Evolutionary conservation across 1,140 invertebrate species (phyloP).

Genomic region (Galleria mellonella): DNA sequence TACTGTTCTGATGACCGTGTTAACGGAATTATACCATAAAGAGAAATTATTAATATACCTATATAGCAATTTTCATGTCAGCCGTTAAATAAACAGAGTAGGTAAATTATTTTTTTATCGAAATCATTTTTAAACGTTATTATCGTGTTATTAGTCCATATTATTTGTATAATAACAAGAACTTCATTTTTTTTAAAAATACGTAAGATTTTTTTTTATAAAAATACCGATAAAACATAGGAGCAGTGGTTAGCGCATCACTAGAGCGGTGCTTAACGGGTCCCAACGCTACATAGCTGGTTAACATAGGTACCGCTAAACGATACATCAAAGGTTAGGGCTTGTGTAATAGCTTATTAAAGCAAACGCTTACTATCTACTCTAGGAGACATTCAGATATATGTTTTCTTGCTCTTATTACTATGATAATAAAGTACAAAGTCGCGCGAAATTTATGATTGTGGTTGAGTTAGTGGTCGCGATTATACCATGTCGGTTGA

Average conservation of each 20-base stretch:
- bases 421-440: constrained; percentile 1
- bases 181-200: background rate
- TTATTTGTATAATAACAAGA: too few species aligned
- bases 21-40: too few species aligned
- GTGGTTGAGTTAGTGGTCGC: constrained; percentile 20
- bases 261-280: constrained; percentile 49
- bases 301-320: constrained; percentile 59
- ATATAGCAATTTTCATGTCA: too few species aligned
- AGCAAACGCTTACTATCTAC: constrained; percentile 8
- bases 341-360: constrained; percentile 47
- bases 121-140: too few species aligned
- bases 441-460: background rate
- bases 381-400: too few species aligned
- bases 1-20: too few species aligned
- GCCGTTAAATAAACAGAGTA: too few species aligned
- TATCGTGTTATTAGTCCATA: too few species aligned
- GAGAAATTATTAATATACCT: too few species aligned
- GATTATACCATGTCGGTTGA: constrained; percentile 30
- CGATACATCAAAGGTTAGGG: constrained; percentile 59
- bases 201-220: background rate
- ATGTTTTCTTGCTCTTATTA: too few species aligned
- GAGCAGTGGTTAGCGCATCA: constrained; percentile 14
- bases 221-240: constrained; percentile 15
- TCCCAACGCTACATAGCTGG: constrained; percentile 52
- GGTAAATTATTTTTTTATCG: too few species aligned